These are phyloP conservation scores for Eupeodes corollae DNA, from an alignment of 1,140 invertebrate species.

Conservation along the genomic window DNA sequence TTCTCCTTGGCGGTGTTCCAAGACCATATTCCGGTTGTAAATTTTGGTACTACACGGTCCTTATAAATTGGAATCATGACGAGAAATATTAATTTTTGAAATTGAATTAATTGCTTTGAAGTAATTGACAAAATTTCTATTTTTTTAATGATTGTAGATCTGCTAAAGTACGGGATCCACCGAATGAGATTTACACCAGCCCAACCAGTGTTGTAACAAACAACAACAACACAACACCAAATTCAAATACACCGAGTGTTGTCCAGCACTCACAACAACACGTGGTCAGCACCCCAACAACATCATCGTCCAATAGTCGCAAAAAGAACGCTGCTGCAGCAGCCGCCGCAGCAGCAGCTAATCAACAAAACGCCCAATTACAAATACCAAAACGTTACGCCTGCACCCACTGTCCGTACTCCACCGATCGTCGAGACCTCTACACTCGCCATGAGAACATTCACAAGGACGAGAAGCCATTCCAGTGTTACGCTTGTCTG, in stretches of 20 bases:
- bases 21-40: slow-evolving; percentile 23
- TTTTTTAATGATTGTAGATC: background rate
- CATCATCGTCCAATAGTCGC: slow-evolving; percentile 9
- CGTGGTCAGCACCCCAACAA: slow-evolving; percentile 26
- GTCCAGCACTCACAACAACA: slow-evolving; percentile 16
- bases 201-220: slow-evolving; percentile 19
- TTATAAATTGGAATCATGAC: slow-evolving; percentile 18
- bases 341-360: slow-evolving; percentile 19
- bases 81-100: background rate
- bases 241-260: slow-evolving; percentile 11
- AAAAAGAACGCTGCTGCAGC: slow-evolving; percentile 7
- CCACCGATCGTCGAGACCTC: slow-evolving; percentile 82
- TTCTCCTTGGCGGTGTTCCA: slow-evolving; percentile 18
- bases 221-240: slow-evolving; percentile 25
- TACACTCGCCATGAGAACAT: slow-evolving; percentile 94
- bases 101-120: background rate
- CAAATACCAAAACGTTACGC: slow-evolving; percentile 59
- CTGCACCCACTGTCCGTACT: slow-evolving; percentile 77
- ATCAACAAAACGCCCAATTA: slow-evolving; percentile 17
- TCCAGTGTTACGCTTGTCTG: slow-evolving; percentile 82
- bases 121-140: background rate
- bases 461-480: slow-evolving; percentile 85
- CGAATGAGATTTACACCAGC: slow-evolving; percentile 30
- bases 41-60: slow-evolving; percentile 20
- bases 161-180: background rate